Evolutionary conservation across 2,797 vertebrate genomes (phyloP).

Genomic region (Hippopotamyrus pictus): DNA sequence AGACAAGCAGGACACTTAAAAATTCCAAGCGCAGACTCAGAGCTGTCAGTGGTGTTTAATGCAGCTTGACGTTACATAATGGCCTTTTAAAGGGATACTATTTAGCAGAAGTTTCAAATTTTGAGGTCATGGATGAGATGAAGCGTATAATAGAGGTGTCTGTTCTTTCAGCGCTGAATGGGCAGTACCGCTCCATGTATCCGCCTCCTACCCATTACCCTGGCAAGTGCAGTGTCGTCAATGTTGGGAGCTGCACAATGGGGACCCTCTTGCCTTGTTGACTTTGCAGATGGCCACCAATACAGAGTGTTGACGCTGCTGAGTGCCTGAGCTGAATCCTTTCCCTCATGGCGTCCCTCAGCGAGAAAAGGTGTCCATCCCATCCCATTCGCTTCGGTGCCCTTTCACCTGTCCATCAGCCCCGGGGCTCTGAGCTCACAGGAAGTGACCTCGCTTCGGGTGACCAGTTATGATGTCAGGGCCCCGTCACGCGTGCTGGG

Average conservation of each 20-base stretch:
- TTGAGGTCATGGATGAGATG: constrained; percentile 14
- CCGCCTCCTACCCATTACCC: background rate
- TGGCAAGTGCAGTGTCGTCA: background rate
- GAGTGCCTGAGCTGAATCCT: background rate
- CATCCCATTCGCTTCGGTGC: background rate
- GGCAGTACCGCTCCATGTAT: background rate
- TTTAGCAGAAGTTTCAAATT: constrained; percentile 12
- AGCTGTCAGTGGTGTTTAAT: background rate
- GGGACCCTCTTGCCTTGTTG: background rate
- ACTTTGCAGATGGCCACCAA: constrained; percentile 7
- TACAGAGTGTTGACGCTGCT: constrained; percentile 6
- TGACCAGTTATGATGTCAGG: background rate
- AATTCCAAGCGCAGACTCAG: background rate
- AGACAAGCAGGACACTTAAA: background rate
- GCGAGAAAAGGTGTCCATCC: background rate
- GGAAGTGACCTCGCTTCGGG: background rate
- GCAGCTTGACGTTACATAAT: background rate
- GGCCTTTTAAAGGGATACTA: constrained; percentile 4
- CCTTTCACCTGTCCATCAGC: background rate
- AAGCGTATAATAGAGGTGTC: background rate
- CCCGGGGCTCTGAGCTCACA: background rate
- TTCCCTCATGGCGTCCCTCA: background rate
- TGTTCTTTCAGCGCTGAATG: background rate
- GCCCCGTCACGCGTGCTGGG: background rate
- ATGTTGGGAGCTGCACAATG: background rate